A percentile compares a stretch with the other conserved stretches of the same genome.
Evolutionary conservation across 2,113 vertebrate species (phyloP).

Genomic region (Megaceryle maxima): DNA sequence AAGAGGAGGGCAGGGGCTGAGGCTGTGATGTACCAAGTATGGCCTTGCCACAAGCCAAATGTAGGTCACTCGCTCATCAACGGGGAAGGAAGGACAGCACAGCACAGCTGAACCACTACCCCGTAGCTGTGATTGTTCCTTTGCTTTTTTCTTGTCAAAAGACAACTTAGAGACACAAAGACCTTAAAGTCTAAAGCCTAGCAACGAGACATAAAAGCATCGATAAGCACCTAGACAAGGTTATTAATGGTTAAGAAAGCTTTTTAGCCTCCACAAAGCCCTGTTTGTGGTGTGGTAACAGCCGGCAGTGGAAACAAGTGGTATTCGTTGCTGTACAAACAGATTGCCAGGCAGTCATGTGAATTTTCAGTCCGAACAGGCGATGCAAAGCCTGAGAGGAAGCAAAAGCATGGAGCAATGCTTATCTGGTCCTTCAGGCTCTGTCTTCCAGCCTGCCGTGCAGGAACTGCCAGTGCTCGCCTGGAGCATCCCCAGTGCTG

Average conservation of each 20-base stretch:
- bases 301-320: not conserved
- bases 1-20: not conserved
- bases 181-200: not conserved
- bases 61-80: not conserved
- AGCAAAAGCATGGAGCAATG: not conserved
- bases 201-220: not conserved
- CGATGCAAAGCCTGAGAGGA: not conserved
- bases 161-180: not conserved
- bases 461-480: not conserved
- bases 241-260: not conserved
- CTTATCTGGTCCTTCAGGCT: not conserved
- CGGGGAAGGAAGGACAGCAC: not conserved
- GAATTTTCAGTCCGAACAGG: not conserved
- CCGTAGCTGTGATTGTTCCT: not conserved
- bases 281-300: not conserved
- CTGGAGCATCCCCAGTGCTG: not conserved
- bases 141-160: not conserved
- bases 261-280: not conserved
- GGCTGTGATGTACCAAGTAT: not conserved
- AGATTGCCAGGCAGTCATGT: accelerated
- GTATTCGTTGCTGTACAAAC: not conserved
- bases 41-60: not conserved
- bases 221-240: not conserved
- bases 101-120: not conserved
- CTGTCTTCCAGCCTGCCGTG: not conserved